phyloP scores from a whole-genome alignment of 2,797 vertebrate species.

The Cephalopachus bancanus region DNA sequence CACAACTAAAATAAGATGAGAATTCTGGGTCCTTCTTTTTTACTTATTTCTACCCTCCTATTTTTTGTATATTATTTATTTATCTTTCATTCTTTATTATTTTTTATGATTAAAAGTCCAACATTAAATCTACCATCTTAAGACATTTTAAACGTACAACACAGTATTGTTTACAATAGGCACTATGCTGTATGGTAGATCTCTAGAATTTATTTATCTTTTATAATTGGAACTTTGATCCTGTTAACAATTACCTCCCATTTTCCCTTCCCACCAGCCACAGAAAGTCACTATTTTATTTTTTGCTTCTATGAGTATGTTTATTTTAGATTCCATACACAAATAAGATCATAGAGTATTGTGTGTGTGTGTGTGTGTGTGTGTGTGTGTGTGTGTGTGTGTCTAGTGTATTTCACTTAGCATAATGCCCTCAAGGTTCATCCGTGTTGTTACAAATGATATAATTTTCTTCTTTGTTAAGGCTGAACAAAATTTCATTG shows the following conservation, averaged over 20 bases:
- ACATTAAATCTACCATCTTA: not conserved
- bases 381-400: not conserved
- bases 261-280: too few relatives aligned
- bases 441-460: too few relatives aligned
- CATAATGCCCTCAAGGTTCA: not conserved
- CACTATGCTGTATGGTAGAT: not conserved
- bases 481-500: not conserved
- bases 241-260: not conserved
- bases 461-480: not conserved
- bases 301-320: not conserved
- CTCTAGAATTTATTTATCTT: not conserved
- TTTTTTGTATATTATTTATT: not conserved
- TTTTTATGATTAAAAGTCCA: too few relatives aligned
- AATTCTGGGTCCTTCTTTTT: not conserved
- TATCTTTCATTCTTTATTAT: too few relatives aligned
- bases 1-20: constrained; percentile 13
- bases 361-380: not conserved
- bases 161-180: too few relatives aligned
- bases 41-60: not conserved
- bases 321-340: not conserved
- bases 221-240: not conserved
- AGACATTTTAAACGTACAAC: not conserved
- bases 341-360: not conserved
- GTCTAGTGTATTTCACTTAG: not conserved
- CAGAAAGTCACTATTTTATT: not conserved